phyloP scores from a whole-genome alignment of 2,888 invertebrate genomes.

The Nephrotoma appendiculata region DNA sequence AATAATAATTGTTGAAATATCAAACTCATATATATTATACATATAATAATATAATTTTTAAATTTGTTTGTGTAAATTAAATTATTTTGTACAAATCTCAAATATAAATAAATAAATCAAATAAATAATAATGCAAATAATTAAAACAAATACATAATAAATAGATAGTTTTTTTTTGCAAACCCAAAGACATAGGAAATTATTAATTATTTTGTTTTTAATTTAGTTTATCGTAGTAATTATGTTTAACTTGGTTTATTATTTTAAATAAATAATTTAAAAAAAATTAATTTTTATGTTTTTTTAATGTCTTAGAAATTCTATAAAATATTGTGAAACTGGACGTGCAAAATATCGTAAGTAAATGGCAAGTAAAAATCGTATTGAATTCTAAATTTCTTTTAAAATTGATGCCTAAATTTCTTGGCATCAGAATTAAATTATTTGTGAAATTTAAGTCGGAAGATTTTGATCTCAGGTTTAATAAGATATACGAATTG shows the following conservation, averaged over 20 bases:
- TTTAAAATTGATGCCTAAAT: too few relatives aligned
- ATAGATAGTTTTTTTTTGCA: background rate
- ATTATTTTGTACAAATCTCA: background rate
- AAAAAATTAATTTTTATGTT: background rate
- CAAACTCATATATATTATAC: background rate
- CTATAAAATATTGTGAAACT: background rate
- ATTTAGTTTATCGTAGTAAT: background rate
- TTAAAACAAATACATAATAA: background rate
- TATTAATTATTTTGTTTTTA: background rate
- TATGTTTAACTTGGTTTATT: background rate
- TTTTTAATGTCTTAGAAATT: background rate
- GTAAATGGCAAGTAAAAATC: background rate
- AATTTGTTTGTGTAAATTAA: background rate
- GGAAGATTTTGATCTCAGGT: too few relatives aligned
- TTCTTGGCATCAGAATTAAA: too few relatives aligned
- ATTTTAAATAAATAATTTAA: background rate
- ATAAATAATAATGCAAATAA: background rate
- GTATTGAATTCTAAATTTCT: background rate
- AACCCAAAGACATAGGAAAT: background rate
- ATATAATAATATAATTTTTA: background rate
- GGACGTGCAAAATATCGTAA: background rate
- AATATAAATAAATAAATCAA: background rate
- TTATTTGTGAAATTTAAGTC: too few relatives aligned
- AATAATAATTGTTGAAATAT: background rate
- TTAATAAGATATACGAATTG: too few relatives aligned